Percentiles rank a stretch among this genome's conserved stretches.
Conservation (phyloP, 2,797 vertebrate genomes). For the Tauraco hartlaubi region DNA sequence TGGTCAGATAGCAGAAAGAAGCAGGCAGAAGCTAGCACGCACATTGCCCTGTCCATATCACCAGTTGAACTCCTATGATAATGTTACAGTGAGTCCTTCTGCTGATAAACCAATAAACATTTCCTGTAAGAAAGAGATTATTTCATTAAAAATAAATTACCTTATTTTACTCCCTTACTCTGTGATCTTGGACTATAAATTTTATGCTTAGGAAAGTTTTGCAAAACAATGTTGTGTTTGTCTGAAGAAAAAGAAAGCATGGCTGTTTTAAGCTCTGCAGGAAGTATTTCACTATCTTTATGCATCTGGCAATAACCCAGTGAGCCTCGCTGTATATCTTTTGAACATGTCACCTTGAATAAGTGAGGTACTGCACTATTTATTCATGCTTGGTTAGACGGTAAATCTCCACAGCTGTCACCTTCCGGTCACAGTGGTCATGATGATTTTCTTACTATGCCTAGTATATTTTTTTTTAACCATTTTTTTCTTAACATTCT, state of each 20-base stretch:
- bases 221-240: not conserved
- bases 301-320: not conserved
- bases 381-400: not conserved
- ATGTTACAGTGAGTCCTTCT: not conserved
- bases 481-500: not conserved
- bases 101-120: not conserved
- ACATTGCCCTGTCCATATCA: not conserved
- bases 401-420: not conserved
- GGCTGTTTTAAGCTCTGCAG: not conserved
- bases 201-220: not conserved
- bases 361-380: not conserved
- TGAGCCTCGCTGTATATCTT: not conserved
- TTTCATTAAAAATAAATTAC: not conserved
- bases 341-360: conserved; percentile 14
- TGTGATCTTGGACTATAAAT: not conserved
- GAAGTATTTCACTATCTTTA: not conserved
- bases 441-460: not conserved
- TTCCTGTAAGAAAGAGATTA: not conserved
- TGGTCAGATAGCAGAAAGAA: not conserved
- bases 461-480: not conserved
- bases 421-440: not conserved
- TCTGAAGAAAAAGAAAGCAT: not conserved
- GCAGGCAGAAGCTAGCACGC: not conserved
- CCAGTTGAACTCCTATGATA: not conserved
- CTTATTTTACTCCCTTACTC: not conserved